phyloP scores from a whole-genome alignment of 2,797 vertebrate genomes.

The Crossoptilon crossoptilon region DNA sequence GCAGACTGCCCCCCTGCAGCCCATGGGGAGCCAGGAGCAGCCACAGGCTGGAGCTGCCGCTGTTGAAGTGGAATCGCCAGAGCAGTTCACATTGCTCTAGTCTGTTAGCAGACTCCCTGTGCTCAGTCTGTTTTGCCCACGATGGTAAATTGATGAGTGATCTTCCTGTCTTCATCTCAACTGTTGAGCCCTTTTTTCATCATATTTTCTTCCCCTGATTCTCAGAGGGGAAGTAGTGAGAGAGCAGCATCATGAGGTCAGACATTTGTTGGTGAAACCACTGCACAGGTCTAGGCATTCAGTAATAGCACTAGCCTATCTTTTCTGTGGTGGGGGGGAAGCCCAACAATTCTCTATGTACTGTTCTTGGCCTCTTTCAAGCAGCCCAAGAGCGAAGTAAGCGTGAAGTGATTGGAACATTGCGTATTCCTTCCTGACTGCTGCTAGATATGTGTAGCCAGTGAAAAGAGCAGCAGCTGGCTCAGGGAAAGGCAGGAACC shows the following conservation, averaged over 20 bases:
- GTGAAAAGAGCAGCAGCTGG: not conserved
- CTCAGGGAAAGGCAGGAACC: not conserved
- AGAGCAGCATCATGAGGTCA: not conserved
- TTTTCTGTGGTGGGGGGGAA: not conserved
- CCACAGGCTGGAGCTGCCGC: no score
- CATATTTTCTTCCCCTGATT: not conserved
- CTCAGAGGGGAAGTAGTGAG: not conserved
- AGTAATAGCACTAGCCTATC: accelerated
- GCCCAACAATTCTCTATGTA: not conserved
- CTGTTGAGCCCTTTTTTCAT: not conserved
- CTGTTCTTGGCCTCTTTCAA: not conserved
- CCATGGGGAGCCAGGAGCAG: no score
- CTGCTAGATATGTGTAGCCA: not conserved
- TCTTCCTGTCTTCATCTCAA: not conserved
- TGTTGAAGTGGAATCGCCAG: no score
- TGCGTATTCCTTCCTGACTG: not conserved
- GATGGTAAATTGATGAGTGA: not conserved
- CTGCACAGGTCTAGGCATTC: not conserved
- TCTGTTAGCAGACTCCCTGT: not conserved
- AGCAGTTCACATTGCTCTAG: no score
- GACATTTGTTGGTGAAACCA: not conserved
- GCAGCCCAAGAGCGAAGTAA: not conserved
- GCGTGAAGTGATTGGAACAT: not conserved
- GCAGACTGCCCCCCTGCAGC: no score
- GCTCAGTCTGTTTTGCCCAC: not conserved